phyloP scores from a whole-genome alignment of 2,888 invertebrate genomes.

The Lycia hirtaria region DNA sequence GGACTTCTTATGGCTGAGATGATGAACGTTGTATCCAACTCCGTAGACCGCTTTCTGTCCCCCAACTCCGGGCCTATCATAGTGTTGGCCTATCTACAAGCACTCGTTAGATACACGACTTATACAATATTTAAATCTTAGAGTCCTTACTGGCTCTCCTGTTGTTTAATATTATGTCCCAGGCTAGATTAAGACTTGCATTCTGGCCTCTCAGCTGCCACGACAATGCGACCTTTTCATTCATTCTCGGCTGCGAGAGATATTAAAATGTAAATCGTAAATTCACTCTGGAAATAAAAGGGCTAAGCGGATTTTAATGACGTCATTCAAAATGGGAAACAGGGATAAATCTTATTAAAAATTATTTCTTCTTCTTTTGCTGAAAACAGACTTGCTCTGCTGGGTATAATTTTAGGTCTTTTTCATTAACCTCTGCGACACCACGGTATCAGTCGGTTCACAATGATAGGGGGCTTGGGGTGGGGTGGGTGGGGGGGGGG shows the following conservation, averaged over 20 bases:
- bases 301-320: conserved; percentile 44
- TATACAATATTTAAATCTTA: not conserved
- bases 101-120: not conserved
- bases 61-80: no score
- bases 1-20: no score
- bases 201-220: conserved; percentile 62
- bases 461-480: no score
- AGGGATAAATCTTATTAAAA: not conserved
- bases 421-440: no score
- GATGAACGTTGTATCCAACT: no score
- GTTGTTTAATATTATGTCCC: conserved; percentile 10
- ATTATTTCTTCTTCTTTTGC: no score
- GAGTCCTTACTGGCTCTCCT: conserved; percentile 12
- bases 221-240: conserved; percentile 60
- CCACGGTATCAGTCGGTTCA: no score
- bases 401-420: no score
- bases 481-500: no score
- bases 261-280: conserved; percentile 58
- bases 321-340: conserved; percentile 18
- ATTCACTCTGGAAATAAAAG: conserved; percentile 35
- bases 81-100: not conserved
- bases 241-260: conserved; percentile 52
- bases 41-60: no score
- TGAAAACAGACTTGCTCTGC: no score
- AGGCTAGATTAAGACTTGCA: conserved; percentile 73